phyloP scores from a whole-genome alignment of 2,113 vertebrate species.

The Centropus unirufus region DNA sequence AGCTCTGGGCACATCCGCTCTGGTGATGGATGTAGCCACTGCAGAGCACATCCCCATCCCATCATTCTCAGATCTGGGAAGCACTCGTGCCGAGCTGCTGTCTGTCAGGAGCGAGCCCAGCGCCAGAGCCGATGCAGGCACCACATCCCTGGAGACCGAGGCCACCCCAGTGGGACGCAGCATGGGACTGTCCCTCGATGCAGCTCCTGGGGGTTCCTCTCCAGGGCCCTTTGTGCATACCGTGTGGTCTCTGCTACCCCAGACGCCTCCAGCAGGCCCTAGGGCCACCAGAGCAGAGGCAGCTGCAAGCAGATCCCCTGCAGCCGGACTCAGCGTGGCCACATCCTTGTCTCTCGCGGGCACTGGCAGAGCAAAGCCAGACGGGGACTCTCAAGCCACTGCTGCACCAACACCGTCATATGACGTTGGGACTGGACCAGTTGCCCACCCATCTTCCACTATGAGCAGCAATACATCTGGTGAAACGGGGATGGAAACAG shows the following conservation, averaged over 20 bases:
- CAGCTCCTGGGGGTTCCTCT: background rate
- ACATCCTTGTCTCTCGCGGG: fast-evolving
- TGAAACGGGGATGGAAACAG: background rate
- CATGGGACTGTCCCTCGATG: fast-evolving
- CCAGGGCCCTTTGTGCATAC: fast-evolving
- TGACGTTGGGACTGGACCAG: fast-evolving
- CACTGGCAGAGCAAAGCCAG: background rate
- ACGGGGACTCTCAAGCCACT: fast-evolving
- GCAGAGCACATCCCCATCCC: fast-evolving
- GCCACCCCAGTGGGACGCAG: background rate
- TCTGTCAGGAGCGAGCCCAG: background rate
- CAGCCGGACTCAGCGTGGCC: background rate
- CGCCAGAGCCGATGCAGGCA: background rate
- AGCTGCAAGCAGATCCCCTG: fast-evolving
- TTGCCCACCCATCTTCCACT: background rate
- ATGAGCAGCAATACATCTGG: fast-evolving
- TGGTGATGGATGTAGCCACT: fast-evolving
- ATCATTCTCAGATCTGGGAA: background rate
- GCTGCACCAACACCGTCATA: background rate
- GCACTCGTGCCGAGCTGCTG: background rate
- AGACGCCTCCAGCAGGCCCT: background rate
- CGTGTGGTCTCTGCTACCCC: background rate
- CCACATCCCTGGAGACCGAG: fast-evolving
- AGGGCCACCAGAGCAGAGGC: background rate
- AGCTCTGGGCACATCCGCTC: fast-evolving